Evolutionary conservation across 2,797 vertebrate species (phyloP).

Genomic region (Rallus crepitans): DNA sequence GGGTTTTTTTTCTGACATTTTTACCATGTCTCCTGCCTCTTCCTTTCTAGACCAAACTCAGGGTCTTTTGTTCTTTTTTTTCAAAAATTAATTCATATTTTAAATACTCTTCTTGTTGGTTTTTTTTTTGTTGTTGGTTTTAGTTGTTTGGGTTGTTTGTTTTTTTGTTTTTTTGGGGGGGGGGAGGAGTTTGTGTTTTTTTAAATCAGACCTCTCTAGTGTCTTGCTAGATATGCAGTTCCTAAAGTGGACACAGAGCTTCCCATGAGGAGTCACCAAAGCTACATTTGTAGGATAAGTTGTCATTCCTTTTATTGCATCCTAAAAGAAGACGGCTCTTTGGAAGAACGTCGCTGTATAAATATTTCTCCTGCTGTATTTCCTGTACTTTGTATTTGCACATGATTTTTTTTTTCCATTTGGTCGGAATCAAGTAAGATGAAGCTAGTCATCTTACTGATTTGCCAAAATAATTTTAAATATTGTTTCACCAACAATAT

Average conservation of each 20-base stretch:
- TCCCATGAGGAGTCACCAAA: not conserved
- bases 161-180: no score
- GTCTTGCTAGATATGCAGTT: not conserved
- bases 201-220: not conserved
- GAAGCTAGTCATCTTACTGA: not conserved
- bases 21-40: not conserved
- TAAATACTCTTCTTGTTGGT: not conserved
- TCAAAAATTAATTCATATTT: rapidly evolving
- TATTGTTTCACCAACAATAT: not conserved
- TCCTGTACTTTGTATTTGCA: not conserved
- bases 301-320: not conserved
- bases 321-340: not conserved
- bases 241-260: not conserved
- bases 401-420: not conserved
- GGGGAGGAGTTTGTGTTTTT: no score
- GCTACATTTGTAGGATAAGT: not conserved
- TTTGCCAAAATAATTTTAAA: not conserved
- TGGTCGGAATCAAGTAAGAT: not conserved
- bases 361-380: not conserved
- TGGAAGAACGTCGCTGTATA: not conserved
- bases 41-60: not conserved
- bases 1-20: not conserved
- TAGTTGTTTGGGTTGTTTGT: no score
- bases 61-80: not conserved
- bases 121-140: no score